Conservation (phyloP, 2,888 invertebrate genomes). For the Thereva unica region DNA sequence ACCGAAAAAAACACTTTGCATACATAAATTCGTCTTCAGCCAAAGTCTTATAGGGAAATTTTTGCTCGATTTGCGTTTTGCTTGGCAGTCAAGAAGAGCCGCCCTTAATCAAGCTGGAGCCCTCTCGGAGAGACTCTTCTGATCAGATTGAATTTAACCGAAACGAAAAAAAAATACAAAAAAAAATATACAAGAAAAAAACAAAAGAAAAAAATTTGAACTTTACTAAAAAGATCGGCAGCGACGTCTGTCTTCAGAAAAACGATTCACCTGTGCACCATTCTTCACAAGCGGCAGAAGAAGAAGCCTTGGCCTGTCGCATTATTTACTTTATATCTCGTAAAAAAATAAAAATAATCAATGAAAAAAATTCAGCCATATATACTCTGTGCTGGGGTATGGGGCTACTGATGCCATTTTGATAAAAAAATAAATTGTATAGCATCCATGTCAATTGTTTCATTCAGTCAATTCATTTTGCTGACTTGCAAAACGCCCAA, state of each 20-base stretch:
- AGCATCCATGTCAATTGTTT: slow-evolving; percentile 45
- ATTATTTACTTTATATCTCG: too few relatives aligned
- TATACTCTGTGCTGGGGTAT: too few relatives aligned
- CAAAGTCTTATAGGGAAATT: slow-evolving; percentile 11
- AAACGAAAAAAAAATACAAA: too few relatives aligned
- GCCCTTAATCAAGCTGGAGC: slow-evolving; percentile 22
- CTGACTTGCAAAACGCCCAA: slow-evolving; percentile 26
- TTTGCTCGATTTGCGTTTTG: slow-evolving; percentile 30
- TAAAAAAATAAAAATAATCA: too few relatives aligned
- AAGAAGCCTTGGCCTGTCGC: too few relatives aligned
- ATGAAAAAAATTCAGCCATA: too few relatives aligned
- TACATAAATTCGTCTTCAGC: slow-evolving; percentile 55
- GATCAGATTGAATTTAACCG: too few relatives aligned
- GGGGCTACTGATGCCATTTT: slow-evolving; percentile 43
- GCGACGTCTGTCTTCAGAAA: slow-evolving; percentile 3
- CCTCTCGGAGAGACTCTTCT: background rate
- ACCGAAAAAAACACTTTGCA: slow-evolving; percentile 52
- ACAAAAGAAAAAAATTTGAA: slow-evolving; percentile 22
- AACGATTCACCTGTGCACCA: slow-evolving; percentile 26
- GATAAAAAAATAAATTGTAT: slow-evolving; percentile 45
- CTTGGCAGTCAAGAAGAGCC: slow-evolving; percentile 5
- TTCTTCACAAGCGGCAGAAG: background rate
- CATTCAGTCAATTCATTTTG: slow-evolving; percentile 33
- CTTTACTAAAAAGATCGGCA: slow-evolving; percentile 15
- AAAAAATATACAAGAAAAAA: too few relatives aligned